phyloP scores from a whole-genome alignment of 2,797 vertebrate genomes.

The Sciurus carolinensis region DNA sequence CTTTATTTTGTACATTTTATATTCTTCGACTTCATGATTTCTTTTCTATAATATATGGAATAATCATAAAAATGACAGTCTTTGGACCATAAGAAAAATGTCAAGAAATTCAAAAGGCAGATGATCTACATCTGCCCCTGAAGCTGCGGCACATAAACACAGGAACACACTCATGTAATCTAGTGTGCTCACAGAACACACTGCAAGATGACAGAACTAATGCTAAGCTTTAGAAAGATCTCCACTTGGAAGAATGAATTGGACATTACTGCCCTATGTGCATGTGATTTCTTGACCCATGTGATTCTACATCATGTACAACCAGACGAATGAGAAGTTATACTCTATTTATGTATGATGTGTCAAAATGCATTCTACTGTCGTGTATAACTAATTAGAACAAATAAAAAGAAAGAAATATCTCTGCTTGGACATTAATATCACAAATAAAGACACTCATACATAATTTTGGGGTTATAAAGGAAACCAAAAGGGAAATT shows the following conservation, averaged over 20 bases:
- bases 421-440: slow-evolving; percentile 25
- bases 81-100: background rate
- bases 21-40: background rate
- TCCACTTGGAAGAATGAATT: background rate
- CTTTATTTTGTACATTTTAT: background rate
- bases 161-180: fast-evolving
- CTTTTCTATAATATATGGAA: background rate
- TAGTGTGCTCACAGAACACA: background rate
- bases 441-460: background rate
- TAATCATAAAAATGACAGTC: background rate
- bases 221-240: background rate
- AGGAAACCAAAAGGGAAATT: slow-evolving; percentile 24
- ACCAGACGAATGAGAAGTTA: too few relatives aligned
- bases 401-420: background rate
- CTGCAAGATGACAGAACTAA: background rate
- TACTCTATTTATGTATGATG: too few relatives aligned
- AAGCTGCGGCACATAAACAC: fast-evolving
- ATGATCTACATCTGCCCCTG: background rate
- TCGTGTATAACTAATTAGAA: too few relatives aligned
- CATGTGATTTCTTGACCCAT: too few relatives aligned
- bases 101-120: background rate
- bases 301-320: too few relatives aligned
- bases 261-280: too few relatives aligned
- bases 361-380: too few relatives aligned
- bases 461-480: background rate